These are phyloP conservation scores for Lateolabrax maculatus DNA, from an alignment of 2,797 vertebrate species.

Conservation along the genomic window DNA sequence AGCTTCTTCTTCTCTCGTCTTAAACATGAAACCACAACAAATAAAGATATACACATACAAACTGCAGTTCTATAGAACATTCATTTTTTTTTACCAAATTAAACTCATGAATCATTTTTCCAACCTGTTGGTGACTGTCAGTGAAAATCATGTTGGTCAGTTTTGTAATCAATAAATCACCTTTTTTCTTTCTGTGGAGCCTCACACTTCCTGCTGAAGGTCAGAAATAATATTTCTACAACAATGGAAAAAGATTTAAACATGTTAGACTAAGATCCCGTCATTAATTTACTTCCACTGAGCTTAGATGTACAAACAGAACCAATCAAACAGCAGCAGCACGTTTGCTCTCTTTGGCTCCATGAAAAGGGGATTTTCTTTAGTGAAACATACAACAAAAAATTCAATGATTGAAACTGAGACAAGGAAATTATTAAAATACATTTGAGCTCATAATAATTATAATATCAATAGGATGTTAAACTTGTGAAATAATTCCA, in stretches of 20 bases:
- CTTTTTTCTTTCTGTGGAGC: not conserved
- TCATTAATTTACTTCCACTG: no score
- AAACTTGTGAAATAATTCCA: not conserved
- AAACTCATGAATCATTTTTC: not conserved
- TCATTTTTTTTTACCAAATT: not conserved
- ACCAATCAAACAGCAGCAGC: conserved; percentile 14
- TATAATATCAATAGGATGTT: not conserved
- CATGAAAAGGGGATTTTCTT: not conserved
- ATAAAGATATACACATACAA: not conserved
- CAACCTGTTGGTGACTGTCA: not conserved
- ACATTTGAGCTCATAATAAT: no score
- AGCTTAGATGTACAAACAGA: no score
- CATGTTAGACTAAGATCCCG: no score
- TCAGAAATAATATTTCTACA: no score
- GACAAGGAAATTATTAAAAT: not conserved
- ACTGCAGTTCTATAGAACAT: no score
- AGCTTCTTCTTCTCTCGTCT: no score
- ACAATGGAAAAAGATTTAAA: no score
- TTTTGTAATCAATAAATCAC: not conserved
- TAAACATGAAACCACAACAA: not conserved
- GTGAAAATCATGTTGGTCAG: not conserved
- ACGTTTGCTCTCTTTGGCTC: conserved; percentile 35
- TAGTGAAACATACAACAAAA: not conserved
- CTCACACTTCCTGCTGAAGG: no score
- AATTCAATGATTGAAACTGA: conserved; percentile 2